Conservation (phyloP, 2,888 invertebrate species). For the Leucophora obtusa region DNA sequence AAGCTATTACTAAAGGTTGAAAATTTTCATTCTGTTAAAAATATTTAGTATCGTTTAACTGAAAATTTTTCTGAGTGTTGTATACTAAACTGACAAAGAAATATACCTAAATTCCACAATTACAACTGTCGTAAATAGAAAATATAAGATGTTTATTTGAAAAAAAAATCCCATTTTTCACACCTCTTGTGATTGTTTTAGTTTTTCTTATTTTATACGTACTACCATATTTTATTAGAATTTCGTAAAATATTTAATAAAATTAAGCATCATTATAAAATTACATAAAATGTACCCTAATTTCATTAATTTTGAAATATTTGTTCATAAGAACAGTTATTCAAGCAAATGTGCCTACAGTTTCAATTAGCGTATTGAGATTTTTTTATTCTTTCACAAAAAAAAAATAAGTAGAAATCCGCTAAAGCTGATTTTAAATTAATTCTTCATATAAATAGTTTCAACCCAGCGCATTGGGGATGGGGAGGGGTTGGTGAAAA, state of each 20-base stretch:
- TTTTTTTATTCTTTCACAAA: too few species aligned
- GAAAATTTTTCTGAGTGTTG: too few species aligned
- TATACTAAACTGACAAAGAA: constrained; percentile 19
- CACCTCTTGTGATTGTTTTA: constrained; percentile 32
- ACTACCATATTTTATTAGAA: background rate
- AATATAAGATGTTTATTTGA: constrained; percentile 29
- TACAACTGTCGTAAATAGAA: constrained; percentile 37
- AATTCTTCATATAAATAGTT: too few species aligned
- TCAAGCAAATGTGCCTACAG: background rate
- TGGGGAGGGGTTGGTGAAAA: too few species aligned
- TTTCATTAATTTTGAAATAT: background rate
- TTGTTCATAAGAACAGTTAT: background rate
- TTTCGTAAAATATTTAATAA: constrained; percentile 19
- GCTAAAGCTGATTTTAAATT: too few species aligned
- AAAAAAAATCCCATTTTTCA: constrained; percentile 29
- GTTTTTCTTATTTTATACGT: constrained; percentile 31
- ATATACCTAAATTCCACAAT: constrained; percentile 58
- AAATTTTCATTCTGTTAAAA: too few species aligned
- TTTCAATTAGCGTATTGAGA: too few species aligned
- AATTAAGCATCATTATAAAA: constrained; percentile 24
- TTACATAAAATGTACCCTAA: constrained; percentile 10
- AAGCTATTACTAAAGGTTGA: too few species aligned
- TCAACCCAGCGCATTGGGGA: too few species aligned
- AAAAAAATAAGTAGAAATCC: too few species aligned
- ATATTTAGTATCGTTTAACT: too few species aligned